Base-by-base conservation (phyloP, 2,113 vertebrate genomes). In the Dipodomys spectabilis region DNA sequence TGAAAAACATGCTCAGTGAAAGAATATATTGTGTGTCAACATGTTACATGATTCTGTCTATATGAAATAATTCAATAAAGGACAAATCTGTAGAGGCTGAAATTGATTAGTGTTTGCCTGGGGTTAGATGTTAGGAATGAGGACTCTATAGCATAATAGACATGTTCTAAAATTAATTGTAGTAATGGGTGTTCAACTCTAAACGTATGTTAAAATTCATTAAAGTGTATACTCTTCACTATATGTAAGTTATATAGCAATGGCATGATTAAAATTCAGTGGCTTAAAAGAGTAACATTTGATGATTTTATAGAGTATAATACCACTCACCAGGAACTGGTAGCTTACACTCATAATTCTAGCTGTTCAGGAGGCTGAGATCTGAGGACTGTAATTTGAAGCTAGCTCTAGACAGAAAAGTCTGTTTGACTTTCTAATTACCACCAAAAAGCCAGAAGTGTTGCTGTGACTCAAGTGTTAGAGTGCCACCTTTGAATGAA, bases 121-220 rank as follows among this genome's bases (percentile, higher is more conserved):
- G 28, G 57, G 28, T 35, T 39, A 28, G 32, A 10, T 64, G 3
- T 78, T 86, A 19, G 57, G 45, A 93, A 89, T 74, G 13, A 12
- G 16, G 64, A 65, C 25, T 90, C 73, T 90, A 80, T 95, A 85
- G 79, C 44, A 69, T 83, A 64, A 84, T 87, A 10, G 30, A 32
- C 30, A 62, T 83, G n/a, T 78, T 91, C 44, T 73, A 88, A 91
- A 91, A 88, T 88, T 83, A 95, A 57, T 49, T 49, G 77, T 82
- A 85, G 6, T 82, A 16, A 68, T 96, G 71, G 67, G 86, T 67
- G 30, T 18, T 62, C 20, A 84, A 67, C 49, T 94, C 64, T 84
- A 18, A 65, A 92, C 85, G 81, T 88, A 65, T 73, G 11, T 57
- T 79, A 82, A 72, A 75, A 82, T 79, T 74, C 27, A 35, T 86